A percentile compares a stretch with the other conserved stretches of the same genome.
Evolutionary conservation across 1,140 invertebrate genomes (phyloP).

Genomic region (Tetramorium alpestre): DNA sequence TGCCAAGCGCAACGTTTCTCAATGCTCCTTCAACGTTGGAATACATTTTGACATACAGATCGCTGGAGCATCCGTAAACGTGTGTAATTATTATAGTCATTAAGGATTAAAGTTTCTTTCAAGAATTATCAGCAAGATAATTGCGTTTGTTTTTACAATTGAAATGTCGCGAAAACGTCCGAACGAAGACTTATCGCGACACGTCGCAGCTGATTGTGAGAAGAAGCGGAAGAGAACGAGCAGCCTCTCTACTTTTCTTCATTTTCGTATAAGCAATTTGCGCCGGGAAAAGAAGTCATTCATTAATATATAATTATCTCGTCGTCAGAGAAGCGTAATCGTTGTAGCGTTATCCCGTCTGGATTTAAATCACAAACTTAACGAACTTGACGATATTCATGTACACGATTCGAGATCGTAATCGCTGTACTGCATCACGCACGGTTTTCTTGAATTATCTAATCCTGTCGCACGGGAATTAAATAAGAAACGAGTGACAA

Average conservation of each 20-base stretch:
- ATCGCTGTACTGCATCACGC: not conserved
- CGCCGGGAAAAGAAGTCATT: not conserved
- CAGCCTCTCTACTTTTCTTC: not conserved
- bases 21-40: not conserved
- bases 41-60: not conserved
- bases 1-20: not conserved
- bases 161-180: not conserved
- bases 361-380: constrained; percentile 19
- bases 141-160: not conserved
- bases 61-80: not conserved
- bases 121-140: not conserved
- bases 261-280: not conserved
- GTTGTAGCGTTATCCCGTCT: not conserved
- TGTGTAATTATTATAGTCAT: not conserved
- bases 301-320: constrained; percentile 2
- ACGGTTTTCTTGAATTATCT: not conserved
- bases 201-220: not conserved
- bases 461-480: constrained; percentile 22
- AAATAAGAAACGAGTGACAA: constrained; percentile 9
- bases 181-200: not conserved
- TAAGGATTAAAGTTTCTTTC: not conserved
- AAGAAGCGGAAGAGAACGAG: not conserved
- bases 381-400: not conserved
- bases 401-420: not conserved
- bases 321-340: not conserved